phyloP scores from a whole-genome alignment of 2,888 invertebrate species.

The Pilophorus perplexus region DNA sequence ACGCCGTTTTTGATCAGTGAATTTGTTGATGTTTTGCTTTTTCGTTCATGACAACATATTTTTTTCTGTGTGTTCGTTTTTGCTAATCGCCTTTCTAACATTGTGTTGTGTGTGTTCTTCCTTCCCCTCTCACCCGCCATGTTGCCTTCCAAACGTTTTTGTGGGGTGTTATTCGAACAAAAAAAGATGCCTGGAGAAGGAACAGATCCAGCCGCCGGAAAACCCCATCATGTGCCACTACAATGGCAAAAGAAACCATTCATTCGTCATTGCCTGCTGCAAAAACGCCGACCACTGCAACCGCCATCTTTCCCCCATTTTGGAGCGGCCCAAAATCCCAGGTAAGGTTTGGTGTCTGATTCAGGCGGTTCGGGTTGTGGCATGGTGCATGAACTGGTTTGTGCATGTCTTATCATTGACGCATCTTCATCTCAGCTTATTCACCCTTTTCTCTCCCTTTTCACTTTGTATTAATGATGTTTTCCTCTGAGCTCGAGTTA shows the following conservation, averaged over 20 bases:
- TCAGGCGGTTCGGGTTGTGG: neutral
- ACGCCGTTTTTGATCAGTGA: neutral
- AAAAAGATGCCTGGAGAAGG: conserved; percentile 71
- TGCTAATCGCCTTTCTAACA: conserved; percentile 24
- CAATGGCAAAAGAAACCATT: conserved; percentile 70
- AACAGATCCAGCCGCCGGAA: conserved; percentile 71
- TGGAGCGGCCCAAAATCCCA: conserved; percentile 47
- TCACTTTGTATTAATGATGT: no score
- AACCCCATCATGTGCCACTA: conserved; percentile 79
- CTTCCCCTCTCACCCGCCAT: conserved; percentile 48
- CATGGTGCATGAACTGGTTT: conserved; percentile 12
- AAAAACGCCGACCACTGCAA: conserved; percentile 74
- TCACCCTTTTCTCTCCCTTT: conserved; percentile 6
- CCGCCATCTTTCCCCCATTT: conserved; percentile 55
- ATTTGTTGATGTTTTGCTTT: neutral
- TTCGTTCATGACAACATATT: neutral
- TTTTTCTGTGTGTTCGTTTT: conserved; percentile 27
- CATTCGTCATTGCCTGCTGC: conserved; percentile 80
- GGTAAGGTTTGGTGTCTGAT: conserved; percentile 45
- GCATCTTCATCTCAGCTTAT: conserved; percentile 19
- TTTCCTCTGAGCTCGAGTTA: no score
- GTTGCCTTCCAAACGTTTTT: no score
- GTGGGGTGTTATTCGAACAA: conserved; percentile 2
- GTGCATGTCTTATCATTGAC: conserved; percentile 10
- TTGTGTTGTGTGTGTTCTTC: conserved; percentile 53